Evolutionary conservation across 2,797 vertebrate species (phyloP), one percentile per base, ranked within the genome.

Genomic region (Morelia viridis): DNA sequence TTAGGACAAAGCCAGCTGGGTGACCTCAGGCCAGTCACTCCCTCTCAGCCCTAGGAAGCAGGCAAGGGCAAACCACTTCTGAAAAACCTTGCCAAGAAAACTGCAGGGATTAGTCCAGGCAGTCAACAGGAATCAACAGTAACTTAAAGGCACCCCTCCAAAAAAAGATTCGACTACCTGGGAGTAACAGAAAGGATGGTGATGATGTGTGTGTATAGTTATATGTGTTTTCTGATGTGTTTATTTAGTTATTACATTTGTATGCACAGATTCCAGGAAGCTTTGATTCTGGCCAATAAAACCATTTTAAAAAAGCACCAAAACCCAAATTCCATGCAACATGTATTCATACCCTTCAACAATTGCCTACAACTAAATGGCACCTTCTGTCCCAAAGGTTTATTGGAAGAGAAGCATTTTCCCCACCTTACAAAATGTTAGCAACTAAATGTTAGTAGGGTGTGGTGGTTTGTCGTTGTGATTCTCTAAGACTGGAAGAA

Each of bases 101-200:
- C 41, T 41, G 41, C 41, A 41, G 41, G 41, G 41, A 76, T 22
- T 41, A 76, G 41, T 76, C 35, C 35, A 76, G 35, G 71, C 17
- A 41, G 71, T 22, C 35, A 76, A 7, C 41, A 22, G 31, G 71
- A 22, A 41, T 76, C 71, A 76, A 76, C 35, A 41, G 41, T 41
- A 22, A 76, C 71, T 41, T 19, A 76, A 76, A 76, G 35, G 35
- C 41, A 41, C 41, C 41, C 41, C 41, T 41, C 41, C 41, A 41
- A 41, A 41, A 41, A 41, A 41, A 97, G 96, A 98, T 98, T 98
- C 97, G 97, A 96, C 92, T 96, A 97, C 97, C 97, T 98, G 97
- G 95, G 96, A 96, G 95, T 90, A 93, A 94, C 91, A 87, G 89
- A 94, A 94, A 92, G 12, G 15, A 80, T 90, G n/a, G 7, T 83